Conservation (phyloP, 2,888 invertebrate species). For the Aphidius colemani region DNA sequence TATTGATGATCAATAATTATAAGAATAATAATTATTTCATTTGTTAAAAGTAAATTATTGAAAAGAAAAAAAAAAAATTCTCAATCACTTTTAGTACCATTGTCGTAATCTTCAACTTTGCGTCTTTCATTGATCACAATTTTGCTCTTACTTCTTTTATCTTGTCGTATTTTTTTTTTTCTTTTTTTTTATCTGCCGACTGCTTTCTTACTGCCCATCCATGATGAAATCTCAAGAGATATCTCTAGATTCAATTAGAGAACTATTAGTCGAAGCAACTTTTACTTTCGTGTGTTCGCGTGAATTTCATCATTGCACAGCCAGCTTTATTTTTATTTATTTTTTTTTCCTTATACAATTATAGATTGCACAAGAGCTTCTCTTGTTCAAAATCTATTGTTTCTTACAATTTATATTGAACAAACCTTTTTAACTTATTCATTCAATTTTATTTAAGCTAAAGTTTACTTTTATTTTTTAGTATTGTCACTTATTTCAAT, state of each 20-base stretch:
- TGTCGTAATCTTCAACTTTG: too few species aligned
- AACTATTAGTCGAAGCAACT: slow-evolving; percentile 22
- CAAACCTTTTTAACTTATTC: slow-evolving; percentile 4
- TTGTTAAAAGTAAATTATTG: background rate
- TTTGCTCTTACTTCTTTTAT: background rate
- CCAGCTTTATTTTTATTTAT: background rate
- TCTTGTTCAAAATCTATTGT: slow-evolving; percentile 17
- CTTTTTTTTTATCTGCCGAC: slow-evolving; percentile 11
- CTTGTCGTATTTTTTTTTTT: background rate
- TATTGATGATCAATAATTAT: background rate
- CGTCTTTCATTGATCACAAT: too few species aligned
- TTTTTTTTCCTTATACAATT: background rate
- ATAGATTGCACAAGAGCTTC: slow-evolving; percentile 7
- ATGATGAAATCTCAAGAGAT: slow-evolving; percentile 18
- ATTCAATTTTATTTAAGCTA: background rate
- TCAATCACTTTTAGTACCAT: background rate
- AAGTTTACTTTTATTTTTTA: too few species aligned
- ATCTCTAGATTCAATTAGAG: slow-evolving; percentile 28
- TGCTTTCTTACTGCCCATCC: slow-evolving; percentile 18
- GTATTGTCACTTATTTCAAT: too few species aligned
- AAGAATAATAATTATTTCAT: slow-evolving; percentile 1
- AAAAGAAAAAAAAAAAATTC: background rate
- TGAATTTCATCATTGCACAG: slow-evolving; percentile 21
- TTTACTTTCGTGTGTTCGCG: slow-evolving; percentile 16
- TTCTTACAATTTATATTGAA: slow-evolving; percentile 9